phyloP scores from a whole-genome alignment of 2,888 invertebrate genomes.

The Xestobium rufovillosum region DNA sequence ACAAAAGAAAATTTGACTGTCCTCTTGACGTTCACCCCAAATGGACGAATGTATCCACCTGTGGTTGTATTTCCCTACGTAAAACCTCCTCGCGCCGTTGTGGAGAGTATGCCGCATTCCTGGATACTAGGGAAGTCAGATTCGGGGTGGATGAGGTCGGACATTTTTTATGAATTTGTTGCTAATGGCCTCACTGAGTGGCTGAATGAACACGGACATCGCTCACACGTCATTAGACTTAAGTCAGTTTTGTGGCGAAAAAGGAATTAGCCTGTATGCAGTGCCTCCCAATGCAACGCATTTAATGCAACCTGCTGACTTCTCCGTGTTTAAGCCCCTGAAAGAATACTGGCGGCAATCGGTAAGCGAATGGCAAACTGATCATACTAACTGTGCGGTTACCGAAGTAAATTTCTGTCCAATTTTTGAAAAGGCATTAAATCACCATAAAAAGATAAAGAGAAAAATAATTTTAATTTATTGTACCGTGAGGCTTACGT shows the following conservation, averaged over 20 bases:
- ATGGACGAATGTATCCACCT: constrained; percentile 7
- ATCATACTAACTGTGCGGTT: constrained; percentile 20
- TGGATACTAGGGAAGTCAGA: constrained; percentile 24
- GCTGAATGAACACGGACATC: constrained; percentile 27
- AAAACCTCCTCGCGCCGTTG: constrained; percentile 19
- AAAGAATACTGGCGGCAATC: constrained; percentile 29
- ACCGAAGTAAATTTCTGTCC: constrained; percentile 28
- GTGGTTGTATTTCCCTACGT: constrained; percentile 17
- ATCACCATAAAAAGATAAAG: too few species aligned
- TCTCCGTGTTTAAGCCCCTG: constrained; percentile 28
- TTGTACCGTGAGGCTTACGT: too few species aligned
- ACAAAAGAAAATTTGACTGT: constrained; percentile 22
- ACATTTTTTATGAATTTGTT: constrained; percentile 25
- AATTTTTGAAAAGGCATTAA: constrained; percentile 20
- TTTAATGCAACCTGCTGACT: constrained; percentile 30
- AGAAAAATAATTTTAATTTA: too few species aligned
- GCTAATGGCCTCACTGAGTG: constrained; percentile 24
- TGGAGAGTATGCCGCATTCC: constrained; percentile 17
- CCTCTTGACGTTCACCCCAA: constrained; percentile 17
- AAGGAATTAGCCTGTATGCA: constrained; percentile 27
- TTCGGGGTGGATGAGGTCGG: constrained; percentile 27
- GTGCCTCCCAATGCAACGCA: constrained; percentile 27
- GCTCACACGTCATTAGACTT: constrained; percentile 26
- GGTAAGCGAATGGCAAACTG: constrained; percentile 23
- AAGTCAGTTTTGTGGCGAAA: constrained; percentile 25